phyloP scores from a whole-genome alignment of 1,140 invertebrate genomes.

The Pantala flavescens region DNA sequence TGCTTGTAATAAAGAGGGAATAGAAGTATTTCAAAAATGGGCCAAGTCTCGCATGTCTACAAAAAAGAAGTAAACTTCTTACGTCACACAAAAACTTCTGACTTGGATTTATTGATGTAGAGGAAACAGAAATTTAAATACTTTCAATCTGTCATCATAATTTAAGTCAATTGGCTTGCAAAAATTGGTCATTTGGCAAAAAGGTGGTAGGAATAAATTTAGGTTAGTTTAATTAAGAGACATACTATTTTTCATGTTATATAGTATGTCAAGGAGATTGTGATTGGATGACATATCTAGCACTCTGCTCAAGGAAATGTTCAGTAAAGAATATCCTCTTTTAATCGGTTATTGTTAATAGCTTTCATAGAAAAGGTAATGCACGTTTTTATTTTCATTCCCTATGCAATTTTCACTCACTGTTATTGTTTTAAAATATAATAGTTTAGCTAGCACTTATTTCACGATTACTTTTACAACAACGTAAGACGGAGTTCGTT shows the following conservation, averaged over 20 bases:
- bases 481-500: too few species aligned
- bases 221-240: not conserved
- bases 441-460: too few species aligned
- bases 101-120: too few species aligned
- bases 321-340: not conserved
- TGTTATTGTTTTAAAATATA: not conserved
- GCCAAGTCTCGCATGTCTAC: constrained; percentile 20
- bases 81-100: too few species aligned
- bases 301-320: not conserved
- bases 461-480: too few species aligned
- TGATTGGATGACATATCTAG: constrained; percentile 10
- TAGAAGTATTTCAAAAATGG: constrained; percentile 26
- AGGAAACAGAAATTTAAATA: too few species aligned
- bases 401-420: not conserved
- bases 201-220: too few species aligned
- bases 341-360: not conserved
- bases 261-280: not conserved
- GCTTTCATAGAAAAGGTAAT: not conserved
- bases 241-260: not conserved
- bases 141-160: too few species aligned
- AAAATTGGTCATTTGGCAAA: too few species aligned
- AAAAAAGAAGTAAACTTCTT: not conserved
- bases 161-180: too few species aligned
- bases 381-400: not conserved
- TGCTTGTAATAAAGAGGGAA: constrained; percentile 29